These are phyloP conservation scores for Ctenosaura bakeri DNA, from an alignment of 2,797 vertebrate species.

Conservation along the genomic window DNA sequence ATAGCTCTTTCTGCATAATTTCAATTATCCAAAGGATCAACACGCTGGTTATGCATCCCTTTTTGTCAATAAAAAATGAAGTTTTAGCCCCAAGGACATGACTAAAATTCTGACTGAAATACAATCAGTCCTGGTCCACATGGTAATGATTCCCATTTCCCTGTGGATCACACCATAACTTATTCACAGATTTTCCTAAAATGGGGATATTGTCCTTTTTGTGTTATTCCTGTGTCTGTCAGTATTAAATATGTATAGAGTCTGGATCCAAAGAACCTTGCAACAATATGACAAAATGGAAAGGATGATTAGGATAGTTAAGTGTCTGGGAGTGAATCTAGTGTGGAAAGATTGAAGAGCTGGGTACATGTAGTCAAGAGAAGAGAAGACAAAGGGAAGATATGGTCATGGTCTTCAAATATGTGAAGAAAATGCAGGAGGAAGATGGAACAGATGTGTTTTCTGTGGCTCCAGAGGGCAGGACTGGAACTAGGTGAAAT, in stretches of 20 bases:
- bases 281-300: not conserved
- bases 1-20: fast-evolving
- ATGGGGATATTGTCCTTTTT: not conserved
- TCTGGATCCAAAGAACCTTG: not conserved
- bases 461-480: not conserved
- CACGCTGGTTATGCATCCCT: not conserved
- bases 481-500: not conserved
- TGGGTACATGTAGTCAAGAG: not conserved
- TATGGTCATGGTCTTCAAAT: not conserved
- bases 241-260: not conserved
- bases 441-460: too few relatives aligned
- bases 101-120: conserved; percentile 12
- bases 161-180: not conserved
- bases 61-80: conserved; percentile 17
- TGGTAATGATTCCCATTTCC: not conserved
- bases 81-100: not conserved
- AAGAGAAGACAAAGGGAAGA: not conserved
- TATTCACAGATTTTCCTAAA: not conserved
- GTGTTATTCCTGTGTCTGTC: not conserved
- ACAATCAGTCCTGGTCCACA: not conserved
- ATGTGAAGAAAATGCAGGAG: not conserved
- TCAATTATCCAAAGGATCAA: not conserved
- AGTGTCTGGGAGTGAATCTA: not conserved
- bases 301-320: not conserved
- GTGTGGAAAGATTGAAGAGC: too few relatives aligned